These are phyloP conservation scores for Taenioides sp. DNA, from an alignment of 2,797 vertebrate species.

Conservation along the genomic window DNA sequence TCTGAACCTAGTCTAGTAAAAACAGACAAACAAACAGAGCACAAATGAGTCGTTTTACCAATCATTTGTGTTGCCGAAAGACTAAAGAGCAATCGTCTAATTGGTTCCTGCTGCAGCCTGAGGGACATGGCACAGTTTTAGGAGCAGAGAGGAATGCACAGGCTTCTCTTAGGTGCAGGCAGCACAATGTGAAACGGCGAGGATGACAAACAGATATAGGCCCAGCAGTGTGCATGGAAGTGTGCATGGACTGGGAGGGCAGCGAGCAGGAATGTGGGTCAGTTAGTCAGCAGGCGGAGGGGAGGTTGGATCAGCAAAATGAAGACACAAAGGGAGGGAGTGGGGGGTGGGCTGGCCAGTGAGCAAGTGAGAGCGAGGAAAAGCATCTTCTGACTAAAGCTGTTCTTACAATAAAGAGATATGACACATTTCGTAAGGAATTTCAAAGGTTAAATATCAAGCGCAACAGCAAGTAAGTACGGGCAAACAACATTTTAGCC, in stretches of 20 bases:
- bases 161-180: conserved; percentile 8
- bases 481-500: background rate
- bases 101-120: conserved; percentile 53
- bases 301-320: conserved; percentile 74
- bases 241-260: conserved; percentile 31
- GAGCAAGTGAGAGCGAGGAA: conserved; percentile 41
- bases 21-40: conserved; percentile 32
- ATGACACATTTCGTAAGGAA: background rate
- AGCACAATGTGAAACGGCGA: conserved; percentile 13
- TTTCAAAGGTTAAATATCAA: background rate
- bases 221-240: conserved; percentile 16
- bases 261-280: conserved; percentile 71
- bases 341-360: conserved; percentile 43
- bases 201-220: conserved; percentile 40
- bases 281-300: conserved; percentile 74
- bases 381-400: conserved; percentile 44
- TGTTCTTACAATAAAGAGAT: background rate
- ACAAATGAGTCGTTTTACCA: conserved; percentile 50
- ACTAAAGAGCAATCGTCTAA: conserved; percentile 53
- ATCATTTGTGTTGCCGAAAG: conserved; percentile 44
- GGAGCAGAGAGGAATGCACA: conserved; percentile 27
- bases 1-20: conserved; percentile 22
- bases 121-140: conserved; percentile 39
- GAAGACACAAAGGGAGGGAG: conserved; percentile 51
- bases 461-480: background rate